Conservation (phyloP, 2,797 vertebrate genomes). For the Cynopterus sphinx region DNA sequence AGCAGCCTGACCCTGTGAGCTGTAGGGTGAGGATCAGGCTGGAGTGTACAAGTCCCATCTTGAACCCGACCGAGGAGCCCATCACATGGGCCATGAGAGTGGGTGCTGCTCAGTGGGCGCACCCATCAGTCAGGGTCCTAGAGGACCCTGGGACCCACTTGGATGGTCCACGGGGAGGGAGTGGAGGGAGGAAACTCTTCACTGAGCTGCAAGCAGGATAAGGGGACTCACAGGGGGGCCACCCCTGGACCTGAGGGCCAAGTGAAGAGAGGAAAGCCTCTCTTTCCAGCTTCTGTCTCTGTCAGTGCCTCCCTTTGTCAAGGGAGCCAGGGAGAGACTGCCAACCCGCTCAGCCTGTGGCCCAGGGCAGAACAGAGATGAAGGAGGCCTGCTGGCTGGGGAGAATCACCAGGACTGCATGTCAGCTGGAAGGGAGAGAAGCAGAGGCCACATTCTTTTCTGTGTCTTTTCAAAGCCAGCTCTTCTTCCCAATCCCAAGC, state of each 20-base stretch:
- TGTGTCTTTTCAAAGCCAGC: not conserved
- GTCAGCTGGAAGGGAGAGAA: not conserved
- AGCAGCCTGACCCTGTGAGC: not conserved
- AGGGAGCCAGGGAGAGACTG: not conserved
- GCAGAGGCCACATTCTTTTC: not conserved
- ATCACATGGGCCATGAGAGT: not conserved
- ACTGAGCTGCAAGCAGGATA: not conserved
- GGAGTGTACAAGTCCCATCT: not conserved
- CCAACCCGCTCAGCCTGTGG: rapidly evolving
- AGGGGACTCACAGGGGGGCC: not conserved
- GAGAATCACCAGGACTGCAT: not conserved
- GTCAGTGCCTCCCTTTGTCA: not conserved
- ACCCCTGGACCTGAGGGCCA: not conserved
- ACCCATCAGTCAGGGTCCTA: not conserved
- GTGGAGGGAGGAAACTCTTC: not conserved
- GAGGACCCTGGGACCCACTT: not conserved
- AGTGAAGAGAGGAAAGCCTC: not conserved
- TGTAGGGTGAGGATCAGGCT: not conserved
- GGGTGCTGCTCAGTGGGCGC: not conserved
- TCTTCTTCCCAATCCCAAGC: not conserved
- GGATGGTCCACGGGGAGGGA: not conserved
- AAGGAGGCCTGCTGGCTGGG: not conserved
- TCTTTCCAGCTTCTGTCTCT: not conserved
- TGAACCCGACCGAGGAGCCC: no score
- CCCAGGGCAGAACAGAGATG: not conserved